phyloP scores from a whole-genome alignment of 1,140 invertebrate genomes.

The Gyrodactylus salaris region DNA sequence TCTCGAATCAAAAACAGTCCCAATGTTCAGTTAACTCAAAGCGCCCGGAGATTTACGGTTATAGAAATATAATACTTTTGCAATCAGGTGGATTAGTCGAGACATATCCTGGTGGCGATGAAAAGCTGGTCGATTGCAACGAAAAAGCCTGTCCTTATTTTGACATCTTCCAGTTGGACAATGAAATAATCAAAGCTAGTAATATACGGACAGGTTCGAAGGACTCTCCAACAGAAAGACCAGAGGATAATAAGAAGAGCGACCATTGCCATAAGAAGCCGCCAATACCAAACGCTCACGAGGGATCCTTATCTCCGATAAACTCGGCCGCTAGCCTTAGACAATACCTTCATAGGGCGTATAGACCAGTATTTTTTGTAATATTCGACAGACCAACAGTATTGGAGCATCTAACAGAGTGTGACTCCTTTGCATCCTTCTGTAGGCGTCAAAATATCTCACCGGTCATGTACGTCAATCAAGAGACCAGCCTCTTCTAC shows the following conservation, averaged over 20 bases:
- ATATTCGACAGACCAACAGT: slow-evolving; percentile 4
- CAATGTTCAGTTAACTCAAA: neutral
- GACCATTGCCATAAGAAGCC: neutral
- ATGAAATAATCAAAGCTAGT: neutral
- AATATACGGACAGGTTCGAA: neutral
- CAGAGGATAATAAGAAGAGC: neutral
- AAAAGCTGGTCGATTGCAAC: too few relatives aligned
- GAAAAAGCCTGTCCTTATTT: neutral
- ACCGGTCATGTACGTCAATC: slow-evolving; percentile 2
- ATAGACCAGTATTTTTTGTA: slow-evolving; percentile 4
- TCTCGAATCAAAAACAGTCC: neutral
- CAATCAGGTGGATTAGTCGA: neutral
- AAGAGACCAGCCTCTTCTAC: neutral
- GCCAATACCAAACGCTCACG: neutral
- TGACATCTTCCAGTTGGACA: neutral
- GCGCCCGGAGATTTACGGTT: slow-evolving; percentile 2
- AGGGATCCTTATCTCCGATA: neutral
- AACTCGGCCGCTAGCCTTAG: neutral
- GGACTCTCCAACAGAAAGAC: neutral
- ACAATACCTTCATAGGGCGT: neutral
- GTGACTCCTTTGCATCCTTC: neutral
- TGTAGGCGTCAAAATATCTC: neutral
- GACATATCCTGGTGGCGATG: too few relatives aligned
- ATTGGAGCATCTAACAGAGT: neutral
- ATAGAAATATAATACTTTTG: slow-evolving; percentile 1